Evolutionary conservation across 1,140 invertebrate species (phyloP).

Genomic region (Monochamus saltuarius): DNA sequence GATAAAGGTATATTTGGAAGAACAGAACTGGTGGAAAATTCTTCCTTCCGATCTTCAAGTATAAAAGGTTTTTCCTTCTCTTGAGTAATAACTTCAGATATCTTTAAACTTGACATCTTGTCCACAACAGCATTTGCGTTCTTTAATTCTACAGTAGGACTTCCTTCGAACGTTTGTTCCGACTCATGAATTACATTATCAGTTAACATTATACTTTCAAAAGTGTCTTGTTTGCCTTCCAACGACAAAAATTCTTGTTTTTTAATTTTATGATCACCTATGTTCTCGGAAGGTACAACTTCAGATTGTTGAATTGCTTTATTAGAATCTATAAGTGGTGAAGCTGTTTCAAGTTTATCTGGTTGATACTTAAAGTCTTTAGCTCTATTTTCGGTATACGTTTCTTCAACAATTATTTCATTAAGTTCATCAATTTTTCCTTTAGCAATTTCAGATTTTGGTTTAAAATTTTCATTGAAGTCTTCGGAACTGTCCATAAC

Average conservation of each 20-base stretch:
- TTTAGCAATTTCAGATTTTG: slow-evolving; percentile 48
- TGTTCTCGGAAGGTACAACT: slow-evolving; percentile 34
- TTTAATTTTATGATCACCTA: slow-evolving; percentile 33
- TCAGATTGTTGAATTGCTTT: slow-evolving; percentile 39
- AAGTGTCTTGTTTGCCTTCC: slow-evolving; percentile 50
- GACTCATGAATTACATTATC: slow-evolving; percentile 56
- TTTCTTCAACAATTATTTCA: slow-evolving; percentile 53
- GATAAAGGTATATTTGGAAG: slow-evolving; percentile 23
- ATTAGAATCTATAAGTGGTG: slow-evolving; percentile 38
- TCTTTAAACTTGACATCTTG: slow-evolving; percentile 52
- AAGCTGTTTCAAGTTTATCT: slow-evolving; percentile 47
- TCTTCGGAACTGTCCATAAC: slow-evolving; percentile 44
- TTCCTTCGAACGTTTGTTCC: slow-evolving; percentile 53
- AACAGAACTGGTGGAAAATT: slow-evolving; percentile 44
- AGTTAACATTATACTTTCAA: slow-evolving; percentile 56
- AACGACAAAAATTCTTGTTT: slow-evolving; percentile 46
- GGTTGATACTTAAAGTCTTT: slow-evolving; percentile 38
- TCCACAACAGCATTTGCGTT: slow-evolving; percentile 52
- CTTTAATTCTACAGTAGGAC: slow-evolving; percentile 42
- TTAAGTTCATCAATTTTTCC: slow-evolving; percentile 52
- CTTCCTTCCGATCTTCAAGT: slow-evolving; percentile 43
- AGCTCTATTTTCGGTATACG: slow-evolving; percentile 53
- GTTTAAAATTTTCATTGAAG: slow-evolving; percentile 40
- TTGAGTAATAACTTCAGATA: slow-evolving; percentile 53
- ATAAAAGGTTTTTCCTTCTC: slow-evolving; percentile 55